Evolutionary conservation across 2,797 vertebrate species (phyloP).

Genomic region (Naso thynnoides): DNA sequence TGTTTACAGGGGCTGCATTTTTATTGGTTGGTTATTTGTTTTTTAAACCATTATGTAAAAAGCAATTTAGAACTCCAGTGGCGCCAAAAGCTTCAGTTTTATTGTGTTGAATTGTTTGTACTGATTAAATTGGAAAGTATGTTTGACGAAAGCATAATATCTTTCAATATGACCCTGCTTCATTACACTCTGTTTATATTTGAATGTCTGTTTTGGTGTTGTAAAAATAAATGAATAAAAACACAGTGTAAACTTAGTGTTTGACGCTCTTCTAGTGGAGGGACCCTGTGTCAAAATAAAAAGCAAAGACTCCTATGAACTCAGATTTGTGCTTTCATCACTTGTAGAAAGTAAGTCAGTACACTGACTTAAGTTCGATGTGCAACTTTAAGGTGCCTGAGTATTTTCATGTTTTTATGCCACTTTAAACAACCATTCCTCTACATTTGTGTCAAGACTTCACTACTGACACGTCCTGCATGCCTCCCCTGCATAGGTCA

Average conservation of each 20-base stretch:
- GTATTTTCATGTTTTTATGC: too few relatives aligned
- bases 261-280: not conserved
- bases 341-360: too few relatives aligned
- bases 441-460: too few relatives aligned
- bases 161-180: not conserved
- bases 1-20: not conserved
- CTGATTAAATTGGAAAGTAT: not conserved
- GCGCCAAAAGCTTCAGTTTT: not conserved
- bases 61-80: not conserved
- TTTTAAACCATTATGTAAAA: not conserved
- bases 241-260: not conserved
- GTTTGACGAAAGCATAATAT: not conserved
- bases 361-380: too few relatives aligned
- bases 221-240: not conserved
- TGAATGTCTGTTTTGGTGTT: not conserved
- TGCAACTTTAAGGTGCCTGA: too few relatives aligned
- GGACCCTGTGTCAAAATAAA: not conserved
- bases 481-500: too few relatives aligned
- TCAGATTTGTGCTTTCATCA: not conserved
- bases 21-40: not conserved
- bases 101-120: not conserved
- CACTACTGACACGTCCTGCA: too few relatives aligned
- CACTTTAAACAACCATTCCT: too few relatives aligned
- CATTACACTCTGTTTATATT: not conserved
- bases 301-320: not conserved